Conservation (phyloP, 2,797 vertebrate genomes). For the Taeniopygia guttata region DNA sequence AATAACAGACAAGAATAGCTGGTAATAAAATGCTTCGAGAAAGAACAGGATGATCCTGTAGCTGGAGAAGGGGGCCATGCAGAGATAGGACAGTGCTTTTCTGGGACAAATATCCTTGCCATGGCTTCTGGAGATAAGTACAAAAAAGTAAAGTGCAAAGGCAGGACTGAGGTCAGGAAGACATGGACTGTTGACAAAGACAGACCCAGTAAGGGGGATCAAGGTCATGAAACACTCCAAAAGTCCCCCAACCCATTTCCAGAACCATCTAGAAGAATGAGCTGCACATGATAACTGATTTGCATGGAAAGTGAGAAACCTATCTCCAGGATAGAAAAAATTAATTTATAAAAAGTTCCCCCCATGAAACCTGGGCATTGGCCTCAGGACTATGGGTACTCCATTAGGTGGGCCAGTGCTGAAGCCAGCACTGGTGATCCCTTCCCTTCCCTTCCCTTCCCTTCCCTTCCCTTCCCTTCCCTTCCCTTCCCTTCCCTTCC, state of each 20-base stretch:
- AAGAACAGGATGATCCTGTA: background rate
- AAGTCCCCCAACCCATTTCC: background rate
- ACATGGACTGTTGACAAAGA: background rate
- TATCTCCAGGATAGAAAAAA: background rate
- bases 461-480: too few relatives aligned
- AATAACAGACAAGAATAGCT: background rate
- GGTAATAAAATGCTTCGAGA: background rate
- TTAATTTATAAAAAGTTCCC: background rate
- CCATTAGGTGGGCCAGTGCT: background rate
- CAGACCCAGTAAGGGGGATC: background rate
- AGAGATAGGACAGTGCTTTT: background rate
- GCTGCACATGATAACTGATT: background rate
- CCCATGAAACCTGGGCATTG: too few relatives aligned
- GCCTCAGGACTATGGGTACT: background rate
- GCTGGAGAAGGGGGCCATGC: background rate
- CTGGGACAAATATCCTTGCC: background rate
- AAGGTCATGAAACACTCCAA: background rate
- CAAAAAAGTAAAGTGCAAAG: background rate
- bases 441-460: too few relatives aligned
- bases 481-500: too few relatives aligned
- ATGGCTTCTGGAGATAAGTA: background rate
- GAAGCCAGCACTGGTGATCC: background rate
- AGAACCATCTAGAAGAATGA: background rate
- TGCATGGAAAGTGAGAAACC: background rate
- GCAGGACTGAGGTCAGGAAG: background rate